Conservation (phyloP, 1,140 invertebrate genomes). For the Pogonognathellus flavescens region DNA sequence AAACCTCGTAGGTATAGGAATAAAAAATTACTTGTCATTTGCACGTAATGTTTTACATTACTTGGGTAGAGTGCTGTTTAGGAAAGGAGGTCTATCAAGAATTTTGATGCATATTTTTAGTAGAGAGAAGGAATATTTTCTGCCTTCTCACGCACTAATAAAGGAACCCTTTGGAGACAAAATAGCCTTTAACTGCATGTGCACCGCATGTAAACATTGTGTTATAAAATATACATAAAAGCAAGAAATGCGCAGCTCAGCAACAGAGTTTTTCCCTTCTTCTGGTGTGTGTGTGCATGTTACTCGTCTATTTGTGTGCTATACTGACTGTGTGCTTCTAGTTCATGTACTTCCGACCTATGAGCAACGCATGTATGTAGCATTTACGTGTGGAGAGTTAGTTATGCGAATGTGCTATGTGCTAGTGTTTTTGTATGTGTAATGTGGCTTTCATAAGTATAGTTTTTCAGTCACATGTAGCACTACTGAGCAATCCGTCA, state of each 20-base stretch:
- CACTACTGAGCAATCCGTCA: slow-evolving; percentile 28
- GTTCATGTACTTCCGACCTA: not conserved
- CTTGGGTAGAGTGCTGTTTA: not conserved
- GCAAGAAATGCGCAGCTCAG: slow-evolving; percentile 3
- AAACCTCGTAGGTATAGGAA: not conserved
- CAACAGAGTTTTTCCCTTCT: slow-evolving; percentile 31
- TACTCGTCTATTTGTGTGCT: not conserved
- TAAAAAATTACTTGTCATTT: slow-evolving; percentile 36
- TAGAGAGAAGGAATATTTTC: slow-evolving; percentile 3
- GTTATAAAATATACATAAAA: slow-evolving; percentile 40
- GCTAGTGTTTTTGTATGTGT: slow-evolving; percentile 1
- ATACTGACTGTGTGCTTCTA: not conserved
- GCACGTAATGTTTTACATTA: slow-evolving; percentile 17
- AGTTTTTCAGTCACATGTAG: not conserved
- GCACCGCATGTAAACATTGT: slow-evolving; percentile 15
- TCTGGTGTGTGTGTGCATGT: not conserved
- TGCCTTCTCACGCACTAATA: slow-evolving; percentile 36
- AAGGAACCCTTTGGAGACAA: slow-evolving; percentile 27
- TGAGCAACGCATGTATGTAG: not conserved
- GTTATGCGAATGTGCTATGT: not conserved
- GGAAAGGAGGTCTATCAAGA: slow-evolving; percentile 13
- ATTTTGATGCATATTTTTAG: slow-evolving; percentile 22
- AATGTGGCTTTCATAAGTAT: not conserved
- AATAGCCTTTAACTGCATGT: slow-evolving; percentile 31
- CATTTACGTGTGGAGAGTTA: not conserved